Percentiles rank a stretch among this genome's conserved stretches.
These are phyloP conservation scores for Cheilosia vernalis DNA, from an alignment of 2,888 invertebrate species.

Conservation along the genomic window DNA sequence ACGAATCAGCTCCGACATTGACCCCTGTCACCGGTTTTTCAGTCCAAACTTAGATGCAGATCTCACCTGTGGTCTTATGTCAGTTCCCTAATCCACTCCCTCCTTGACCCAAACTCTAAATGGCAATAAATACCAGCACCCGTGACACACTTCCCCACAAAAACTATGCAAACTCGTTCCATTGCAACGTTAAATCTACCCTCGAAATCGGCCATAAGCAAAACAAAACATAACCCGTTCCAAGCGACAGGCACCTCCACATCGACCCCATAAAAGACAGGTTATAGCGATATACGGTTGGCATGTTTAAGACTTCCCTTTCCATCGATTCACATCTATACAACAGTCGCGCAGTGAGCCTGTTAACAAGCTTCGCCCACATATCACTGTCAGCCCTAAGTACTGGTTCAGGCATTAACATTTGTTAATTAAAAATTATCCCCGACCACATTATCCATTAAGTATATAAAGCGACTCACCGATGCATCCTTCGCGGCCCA, in stretches of 20 bases:
- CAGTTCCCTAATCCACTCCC: too few relatives aligned
- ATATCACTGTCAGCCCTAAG: slow-evolving; percentile 64
- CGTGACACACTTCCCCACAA: too few relatives aligned
- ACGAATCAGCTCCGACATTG: too few relatives aligned
- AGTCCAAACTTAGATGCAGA: too few relatives aligned
- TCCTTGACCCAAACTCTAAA: too few relatives aligned
- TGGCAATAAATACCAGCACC: too few relatives aligned
- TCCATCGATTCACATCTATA: neutral
- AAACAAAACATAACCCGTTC: neutral
- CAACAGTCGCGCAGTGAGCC: neutral
- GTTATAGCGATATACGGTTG: slow-evolving; percentile 33
- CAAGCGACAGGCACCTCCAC: slow-evolving; percentile 4
- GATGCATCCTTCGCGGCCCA: slow-evolving; percentile 3
- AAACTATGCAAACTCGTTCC: too few relatives aligned
- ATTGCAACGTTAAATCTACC: neutral
- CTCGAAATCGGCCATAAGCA: neutral
- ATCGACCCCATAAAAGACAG: slow-evolving; percentile 26
- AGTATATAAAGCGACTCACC: slow-evolving; percentile 1
- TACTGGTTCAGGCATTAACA: slow-evolving; percentile 52
- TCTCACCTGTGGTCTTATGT: too few relatives aligned
- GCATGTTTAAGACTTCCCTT: slow-evolving; percentile 52
- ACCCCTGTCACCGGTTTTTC: too few relatives aligned
- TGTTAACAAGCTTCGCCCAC: slow-evolving; percentile 42
- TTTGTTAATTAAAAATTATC: slow-evolving; percentile 67
- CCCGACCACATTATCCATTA: slow-evolving; percentile 39